A percentile compares a stretch with the other conserved stretches of the same genome.
Evolutionary conservation across 2,113 vertebrate species (phyloP).

Genomic region (Hippocampus barbouri): DNA sequence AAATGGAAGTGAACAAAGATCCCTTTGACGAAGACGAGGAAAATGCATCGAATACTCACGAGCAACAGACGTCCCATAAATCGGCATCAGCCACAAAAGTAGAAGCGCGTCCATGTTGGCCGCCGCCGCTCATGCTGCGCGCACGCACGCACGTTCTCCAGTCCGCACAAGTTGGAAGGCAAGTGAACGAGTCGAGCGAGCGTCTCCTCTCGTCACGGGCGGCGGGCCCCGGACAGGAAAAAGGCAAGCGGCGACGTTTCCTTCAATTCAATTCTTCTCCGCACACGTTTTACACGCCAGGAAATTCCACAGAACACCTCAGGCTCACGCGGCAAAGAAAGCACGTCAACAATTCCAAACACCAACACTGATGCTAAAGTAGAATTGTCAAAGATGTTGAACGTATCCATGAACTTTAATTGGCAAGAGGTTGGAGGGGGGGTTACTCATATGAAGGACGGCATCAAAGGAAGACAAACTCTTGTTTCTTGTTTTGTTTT

Average conservation of each 20-base stretch:
- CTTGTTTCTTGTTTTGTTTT: no score
- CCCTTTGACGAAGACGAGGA: no score
- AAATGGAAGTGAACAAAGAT: background rate
- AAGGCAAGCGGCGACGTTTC: background rate
- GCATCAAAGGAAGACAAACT: no score
- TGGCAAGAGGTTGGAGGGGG: no score
- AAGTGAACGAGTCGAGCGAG: background rate
- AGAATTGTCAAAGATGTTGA: no score
- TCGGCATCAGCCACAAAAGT: background rate
- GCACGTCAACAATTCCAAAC: background rate
- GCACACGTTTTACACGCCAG: conserved; percentile 1
- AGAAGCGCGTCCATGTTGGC: background rate
- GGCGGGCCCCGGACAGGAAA: background rate
- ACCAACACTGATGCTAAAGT: no score
- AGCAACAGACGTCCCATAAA: background rate
- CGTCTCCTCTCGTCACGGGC: background rate
- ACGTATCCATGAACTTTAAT: no score
- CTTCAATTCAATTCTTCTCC: conserved; percentile 7
- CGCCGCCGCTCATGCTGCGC: background rate
- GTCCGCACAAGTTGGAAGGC: background rate
- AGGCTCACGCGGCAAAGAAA: background rate
- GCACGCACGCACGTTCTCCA: background rate
- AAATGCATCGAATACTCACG: background rate
- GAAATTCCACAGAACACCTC: background rate
- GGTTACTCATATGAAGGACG: no score